Evolutionary conservation across 2,888 invertebrate species (phyloP).

Genomic region (Elegia similella): DNA sequence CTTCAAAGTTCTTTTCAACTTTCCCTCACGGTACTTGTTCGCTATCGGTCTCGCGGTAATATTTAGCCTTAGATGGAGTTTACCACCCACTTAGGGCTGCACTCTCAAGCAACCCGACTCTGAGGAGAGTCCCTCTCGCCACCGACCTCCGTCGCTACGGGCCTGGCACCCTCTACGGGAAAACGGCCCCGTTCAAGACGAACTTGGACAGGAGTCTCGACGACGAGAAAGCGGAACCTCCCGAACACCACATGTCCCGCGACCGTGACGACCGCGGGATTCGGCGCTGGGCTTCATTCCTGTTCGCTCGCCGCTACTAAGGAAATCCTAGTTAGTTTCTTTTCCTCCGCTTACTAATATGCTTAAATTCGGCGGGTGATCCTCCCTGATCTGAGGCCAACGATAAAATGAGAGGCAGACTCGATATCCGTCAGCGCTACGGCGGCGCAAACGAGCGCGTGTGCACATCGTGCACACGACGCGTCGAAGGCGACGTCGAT

Average conservation of each 20-base stretch:
- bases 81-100: slow-evolving; percentile 84
- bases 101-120: slow-evolving; percentile 83
- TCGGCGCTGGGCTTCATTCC: no score
- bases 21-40: slow-evolving; percentile 86
- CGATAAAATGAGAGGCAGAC: slow-evolving; percentile 36
- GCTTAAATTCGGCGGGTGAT: slow-evolving; percentile 37
- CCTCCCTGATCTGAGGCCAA: slow-evolving; percentile 55
- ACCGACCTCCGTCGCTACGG: slow-evolving; percentile 60
- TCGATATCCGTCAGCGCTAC: slow-evolving; percentile 34
- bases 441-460: slow-evolving; percentile 21
- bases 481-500: slow-evolving; percentile 32
- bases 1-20: slow-evolving; percentile 87
- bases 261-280: slow-evolving; percentile 41
- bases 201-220: no score
- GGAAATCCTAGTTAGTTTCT: no score
- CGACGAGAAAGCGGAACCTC: no score
- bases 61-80: slow-evolving; percentile 83
- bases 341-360: no score
- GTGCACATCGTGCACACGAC: slow-evolving; percentile 11
- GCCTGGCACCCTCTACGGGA: slow-evolving; percentile 79
- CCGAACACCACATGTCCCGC: no score
- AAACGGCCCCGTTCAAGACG: slow-evolving; percentile 50
- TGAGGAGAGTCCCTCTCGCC: slow-evolving; percentile 46
- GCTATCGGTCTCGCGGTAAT: slow-evolving; percentile 84
- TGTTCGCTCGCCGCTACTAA: no score